Evolutionary conservation across 2,797 vertebrate genomes (phyloP).

Genomic region (Rhinoraja longicauda): DNA sequence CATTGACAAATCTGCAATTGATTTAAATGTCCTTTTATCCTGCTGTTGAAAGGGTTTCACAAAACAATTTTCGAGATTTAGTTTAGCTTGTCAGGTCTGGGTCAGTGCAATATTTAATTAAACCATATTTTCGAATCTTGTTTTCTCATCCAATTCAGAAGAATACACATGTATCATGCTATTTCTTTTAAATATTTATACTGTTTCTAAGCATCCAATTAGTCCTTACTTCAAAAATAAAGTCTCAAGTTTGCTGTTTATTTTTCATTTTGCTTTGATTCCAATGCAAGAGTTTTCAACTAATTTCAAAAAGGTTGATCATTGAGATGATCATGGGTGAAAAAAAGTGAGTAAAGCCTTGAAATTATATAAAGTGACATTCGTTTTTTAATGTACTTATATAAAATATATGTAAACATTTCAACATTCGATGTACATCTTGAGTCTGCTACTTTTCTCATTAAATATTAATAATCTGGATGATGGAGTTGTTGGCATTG

Average conservation of each 20-base stretch:
- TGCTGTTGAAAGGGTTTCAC: background rate
- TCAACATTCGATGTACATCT: no score
- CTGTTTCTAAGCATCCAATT: no score
- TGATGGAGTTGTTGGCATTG: no score
- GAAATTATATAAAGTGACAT: background rate
- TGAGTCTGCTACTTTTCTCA: no score
- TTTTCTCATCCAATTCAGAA: background rate
- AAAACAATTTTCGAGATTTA: background rate
- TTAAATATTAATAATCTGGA: no score
- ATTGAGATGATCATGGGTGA: background rate
- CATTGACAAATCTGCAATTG: background rate
- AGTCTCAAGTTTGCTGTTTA: background rate
- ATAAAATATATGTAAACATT: no score
- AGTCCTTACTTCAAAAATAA: background rate
- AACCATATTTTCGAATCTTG: background rate
- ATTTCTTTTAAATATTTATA: background rate
- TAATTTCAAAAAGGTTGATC: background rate
- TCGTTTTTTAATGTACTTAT: background rate
- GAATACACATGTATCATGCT: background rate
- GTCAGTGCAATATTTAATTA: background rate
- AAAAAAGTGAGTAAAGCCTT: background rate
- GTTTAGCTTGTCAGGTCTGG: background rate
- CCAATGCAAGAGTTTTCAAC: background rate
- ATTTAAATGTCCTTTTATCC: background rate
- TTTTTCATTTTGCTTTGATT: background rate